These are phyloP conservation scores for Neuroscelio doddi DNA, from an alignment of 2,888 invertebrate genomes.

Conservation along the genomic window DNA sequence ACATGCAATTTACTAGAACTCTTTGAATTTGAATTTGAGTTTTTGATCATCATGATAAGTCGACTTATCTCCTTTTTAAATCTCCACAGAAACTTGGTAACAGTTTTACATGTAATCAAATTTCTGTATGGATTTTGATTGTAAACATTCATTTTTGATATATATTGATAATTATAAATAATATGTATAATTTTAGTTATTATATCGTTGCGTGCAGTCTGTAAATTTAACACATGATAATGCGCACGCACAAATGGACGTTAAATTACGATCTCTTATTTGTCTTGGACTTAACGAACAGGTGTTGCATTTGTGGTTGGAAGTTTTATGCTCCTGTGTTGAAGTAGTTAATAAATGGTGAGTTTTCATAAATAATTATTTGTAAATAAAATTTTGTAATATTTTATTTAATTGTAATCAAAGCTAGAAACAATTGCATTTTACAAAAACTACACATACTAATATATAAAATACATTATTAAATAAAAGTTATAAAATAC, in stretches of 20 bases:
- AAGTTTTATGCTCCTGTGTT: constrained; percentile 95
- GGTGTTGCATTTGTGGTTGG: constrained; percentile 97
- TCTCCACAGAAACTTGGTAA: background rate
- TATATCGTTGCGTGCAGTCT: constrained; percentile 95
- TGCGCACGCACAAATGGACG: constrained; percentile 98
- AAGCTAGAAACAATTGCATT: too few species aligned
- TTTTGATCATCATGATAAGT: background rate
- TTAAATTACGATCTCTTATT: constrained; percentile 94
- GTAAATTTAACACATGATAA: constrained; percentile 97
- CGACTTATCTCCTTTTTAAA: background rate
- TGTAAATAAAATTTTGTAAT: too few species aligned
- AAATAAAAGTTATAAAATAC: too few species aligned
- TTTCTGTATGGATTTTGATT: background rate
- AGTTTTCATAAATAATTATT: too few species aligned
- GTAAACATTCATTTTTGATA: constrained; percentile 12
- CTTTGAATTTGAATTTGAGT: background rate
- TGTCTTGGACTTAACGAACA: constrained; percentile 98
- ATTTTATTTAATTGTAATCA: too few species aligned
- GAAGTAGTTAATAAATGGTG: constrained; percentile 98
- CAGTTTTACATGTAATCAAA: background rate
- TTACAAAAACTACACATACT: too few species aligned
- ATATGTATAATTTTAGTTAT: constrained; percentile 78
- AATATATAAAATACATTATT: too few species aligned
- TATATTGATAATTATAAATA: too few species aligned
- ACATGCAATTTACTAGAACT: too few species aligned